These are phyloP conservation scores for Eciton burchellii DNA, from an alignment of 1,140 invertebrate species.

Conservation along the genomic window DNA sequence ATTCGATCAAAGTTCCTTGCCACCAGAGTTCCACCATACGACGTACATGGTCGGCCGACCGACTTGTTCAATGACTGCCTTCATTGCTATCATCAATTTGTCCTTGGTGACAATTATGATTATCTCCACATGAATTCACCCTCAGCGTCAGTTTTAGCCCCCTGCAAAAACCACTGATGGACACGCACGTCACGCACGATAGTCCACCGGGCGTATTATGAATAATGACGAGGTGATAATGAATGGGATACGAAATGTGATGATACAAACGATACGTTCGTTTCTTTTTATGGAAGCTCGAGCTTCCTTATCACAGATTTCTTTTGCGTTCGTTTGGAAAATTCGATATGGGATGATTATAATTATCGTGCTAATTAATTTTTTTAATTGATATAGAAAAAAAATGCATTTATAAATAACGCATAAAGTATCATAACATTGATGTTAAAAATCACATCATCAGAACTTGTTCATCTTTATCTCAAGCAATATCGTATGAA, in stretches of 20 bases:
- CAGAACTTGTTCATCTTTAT: conserved; percentile 26
- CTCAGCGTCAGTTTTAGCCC: conserved; percentile 37
- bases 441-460: conserved; percentile 12
- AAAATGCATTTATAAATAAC: too few relatives aligned
- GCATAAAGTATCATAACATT: too few relatives aligned
- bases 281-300: background rate
- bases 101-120: conserved; percentile 60
- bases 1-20: conserved; percentile 42
- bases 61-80: conserved; percentile 53
- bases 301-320: background rate
- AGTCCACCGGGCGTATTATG: conserved; percentile 50
- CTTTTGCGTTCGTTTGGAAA: background rate
- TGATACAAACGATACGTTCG: conserved; percentile 2
- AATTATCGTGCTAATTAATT: background rate
- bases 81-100: conserved; percentile 47
- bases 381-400: background rate
- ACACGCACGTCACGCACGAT: conserved; percentile 26
- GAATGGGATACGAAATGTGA: too few relatives aligned
- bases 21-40: conserved; percentile 34
- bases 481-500: background rate
- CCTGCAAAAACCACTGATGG: background rate
- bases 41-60: conserved; percentile 36
- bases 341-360: background rate
- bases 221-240: conserved; percentile 58
- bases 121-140: conserved; percentile 22